Base-by-base conservation (phyloP, 2,113 vertebrate genomes). In the Pavo muticus region DNA sequence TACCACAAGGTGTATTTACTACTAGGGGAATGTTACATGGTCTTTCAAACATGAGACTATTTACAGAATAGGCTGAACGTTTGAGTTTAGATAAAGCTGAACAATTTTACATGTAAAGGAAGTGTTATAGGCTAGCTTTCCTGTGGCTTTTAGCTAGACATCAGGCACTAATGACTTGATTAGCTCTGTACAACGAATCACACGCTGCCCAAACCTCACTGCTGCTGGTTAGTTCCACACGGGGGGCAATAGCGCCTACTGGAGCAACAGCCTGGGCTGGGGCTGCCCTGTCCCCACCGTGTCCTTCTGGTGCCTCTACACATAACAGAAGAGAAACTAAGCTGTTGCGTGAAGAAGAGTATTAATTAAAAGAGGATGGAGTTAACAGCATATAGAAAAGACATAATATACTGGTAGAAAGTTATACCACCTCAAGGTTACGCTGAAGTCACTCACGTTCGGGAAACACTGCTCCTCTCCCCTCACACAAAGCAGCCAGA, bases 131-230 rank as follows among this genome's bases (percentile, higher is more conserved):
- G 95, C 96, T 95, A 95, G 94, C 96, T 95, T 94, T 95, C 96
- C 94, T 96, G 96, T 96, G 93, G 96, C 92, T 97, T 94, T 94
- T 80, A 96, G 92, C 96, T 96, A 97, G 96, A 96, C 95, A 93
- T 97, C 96, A 97, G 97, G 97, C 97, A 97, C 97, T 97, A 97
- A 97, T 96, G 96, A 97, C 94, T 95, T 17, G 94, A 97, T 97
- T 97, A 97, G 93, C 95, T 97, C 95, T 97, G 96, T 97, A 97
- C 95, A 97, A 96, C 96, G 94, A 95, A 91, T 96, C 94, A 94
- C 90, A 94, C 95, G 70, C 94, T 61, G 70, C 82, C 90, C 91
- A 74, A 95, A 88, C 88, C 88, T 90, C 92, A 10, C 61, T 87
- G 93, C 96, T 95, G 92, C 95, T 94, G 92, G 84, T 96, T 96